phyloP scores from a whole-genome alignment of 2,888 invertebrate species.

The Mythimna lalbum region DNA sequence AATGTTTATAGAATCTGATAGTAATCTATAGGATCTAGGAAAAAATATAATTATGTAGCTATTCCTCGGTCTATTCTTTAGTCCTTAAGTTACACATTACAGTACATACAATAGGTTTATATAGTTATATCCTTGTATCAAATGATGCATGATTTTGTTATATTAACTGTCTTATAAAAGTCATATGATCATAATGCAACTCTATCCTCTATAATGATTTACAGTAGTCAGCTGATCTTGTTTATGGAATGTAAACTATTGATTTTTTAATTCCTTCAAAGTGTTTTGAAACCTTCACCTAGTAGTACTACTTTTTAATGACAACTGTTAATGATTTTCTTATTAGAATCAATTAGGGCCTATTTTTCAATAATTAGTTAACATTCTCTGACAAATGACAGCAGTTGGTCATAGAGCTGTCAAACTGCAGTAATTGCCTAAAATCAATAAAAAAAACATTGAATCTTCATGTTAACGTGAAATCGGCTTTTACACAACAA shows the following conservation, averaged over 20 bases:
- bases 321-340: neutral
- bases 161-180: neutral
- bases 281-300: neutral
- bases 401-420: neutral
- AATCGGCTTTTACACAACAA: neutral
- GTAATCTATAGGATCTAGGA: neutral
- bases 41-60: no score
- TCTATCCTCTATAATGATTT: neutral
- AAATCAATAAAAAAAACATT: neutral
- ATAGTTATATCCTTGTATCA: no score
- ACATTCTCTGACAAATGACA: neutral
- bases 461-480: neutral
- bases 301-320: neutral
- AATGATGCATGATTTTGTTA: neutral
- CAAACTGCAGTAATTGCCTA: neutral
- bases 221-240: constrained; percentile 19
- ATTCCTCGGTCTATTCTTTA: no score
- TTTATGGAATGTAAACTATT: neutral
- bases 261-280: neutral
- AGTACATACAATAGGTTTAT: neutral
- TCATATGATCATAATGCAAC: constrained; percentile 19
- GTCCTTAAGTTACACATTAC: no score
- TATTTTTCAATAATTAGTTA: neutral
- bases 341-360: neutral
- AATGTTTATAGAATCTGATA: neutral